These are phyloP conservation scores for Torymus tubicola DNA, from an alignment of 2,888 invertebrate species.

Conservation along the genomic window DNA sequence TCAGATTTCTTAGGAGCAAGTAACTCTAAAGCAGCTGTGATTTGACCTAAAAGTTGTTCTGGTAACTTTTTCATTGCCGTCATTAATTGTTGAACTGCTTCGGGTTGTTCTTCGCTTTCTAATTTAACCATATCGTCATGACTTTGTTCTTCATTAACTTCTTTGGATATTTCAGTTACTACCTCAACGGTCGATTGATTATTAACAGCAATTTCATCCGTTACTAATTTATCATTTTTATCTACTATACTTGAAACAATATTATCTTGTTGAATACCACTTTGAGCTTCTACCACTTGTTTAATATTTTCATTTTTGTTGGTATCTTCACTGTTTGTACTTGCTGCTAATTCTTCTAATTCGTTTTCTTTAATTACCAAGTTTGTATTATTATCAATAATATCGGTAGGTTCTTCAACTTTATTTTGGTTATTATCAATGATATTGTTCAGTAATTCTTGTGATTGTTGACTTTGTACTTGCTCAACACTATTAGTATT, in stretches of 20 bases:
- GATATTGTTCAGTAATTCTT: not conserved
- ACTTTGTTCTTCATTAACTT: not conserved
- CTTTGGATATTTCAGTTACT: no score
- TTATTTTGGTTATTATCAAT: not conserved
- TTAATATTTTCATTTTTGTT: no score
- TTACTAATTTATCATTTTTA: no score
- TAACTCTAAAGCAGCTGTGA: slow-evolving; percentile 69
- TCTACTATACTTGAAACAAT: no score
- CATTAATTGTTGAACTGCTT: slow-evolving; percentile 66
- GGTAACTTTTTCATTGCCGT: slow-evolving; percentile 70
- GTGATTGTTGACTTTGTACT: not conserved
- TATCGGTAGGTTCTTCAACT: not conserved
- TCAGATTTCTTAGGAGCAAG: slow-evolving; percentile 63
- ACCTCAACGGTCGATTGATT: no score
- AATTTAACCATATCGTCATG: not conserved
- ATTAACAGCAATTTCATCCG: no score
- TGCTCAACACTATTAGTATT: no score
- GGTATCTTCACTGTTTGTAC: not conserved
- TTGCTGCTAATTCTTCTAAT: not conserved
- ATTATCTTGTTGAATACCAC: no score
- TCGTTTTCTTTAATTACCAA: not conserved
- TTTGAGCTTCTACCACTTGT: no score
- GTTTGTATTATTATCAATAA: not conserved
- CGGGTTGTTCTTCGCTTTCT: slow-evolving; percentile 38
- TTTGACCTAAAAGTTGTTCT: slow-evolving; percentile 69